A percentile compares a stretch with the other conserved stretches of the same genome.
phyloP scores from a whole-genome alignment of 2,888 invertebrate species.

The Stictocephala bisonia region DNA sequence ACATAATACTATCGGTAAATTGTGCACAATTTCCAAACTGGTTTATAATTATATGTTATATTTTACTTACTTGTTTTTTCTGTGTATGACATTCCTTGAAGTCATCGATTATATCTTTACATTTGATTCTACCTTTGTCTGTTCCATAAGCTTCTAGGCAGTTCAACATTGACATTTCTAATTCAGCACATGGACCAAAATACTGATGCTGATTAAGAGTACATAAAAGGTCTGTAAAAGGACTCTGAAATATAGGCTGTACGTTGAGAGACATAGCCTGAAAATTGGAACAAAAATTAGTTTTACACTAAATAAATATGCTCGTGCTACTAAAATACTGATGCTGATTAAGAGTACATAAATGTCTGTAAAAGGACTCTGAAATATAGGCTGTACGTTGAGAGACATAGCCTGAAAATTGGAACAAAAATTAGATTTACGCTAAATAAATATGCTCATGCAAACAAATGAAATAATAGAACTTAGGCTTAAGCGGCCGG shows the following conservation, averaged over 20 bases:
- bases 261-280: conserved; percentile 67
- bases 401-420: no score
- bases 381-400: no score
- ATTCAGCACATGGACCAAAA: conserved; percentile 72
- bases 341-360: no score
- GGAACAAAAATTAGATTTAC: no score
- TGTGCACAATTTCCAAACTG: no score
- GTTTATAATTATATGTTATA: no score
- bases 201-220: conserved; percentile 74
- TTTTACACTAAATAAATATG: background rate
- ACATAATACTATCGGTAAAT: no score
- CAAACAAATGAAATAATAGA: no score
- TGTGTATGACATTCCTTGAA: conserved; percentile 74
- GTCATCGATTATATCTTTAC: conserved; percentile 73
- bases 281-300: background rate
- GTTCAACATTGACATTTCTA: conserved; percentile 79
- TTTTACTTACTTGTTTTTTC: conserved; percentile 51
- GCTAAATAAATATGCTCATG: no score
- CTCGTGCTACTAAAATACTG: no score
- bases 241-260: conserved; percentile 75
- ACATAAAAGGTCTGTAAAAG: conserved; percentile 79
- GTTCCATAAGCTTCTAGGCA: conserved; percentile 85
- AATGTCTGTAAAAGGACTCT: no score
- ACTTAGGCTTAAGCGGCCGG: no score
- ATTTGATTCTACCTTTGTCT: conserved; percentile 73